These are phyloP conservation scores for Cephus rjabovi DNA, from an alignment of 2,888 invertebrate species.

Conservation along the genomic window DNA sequence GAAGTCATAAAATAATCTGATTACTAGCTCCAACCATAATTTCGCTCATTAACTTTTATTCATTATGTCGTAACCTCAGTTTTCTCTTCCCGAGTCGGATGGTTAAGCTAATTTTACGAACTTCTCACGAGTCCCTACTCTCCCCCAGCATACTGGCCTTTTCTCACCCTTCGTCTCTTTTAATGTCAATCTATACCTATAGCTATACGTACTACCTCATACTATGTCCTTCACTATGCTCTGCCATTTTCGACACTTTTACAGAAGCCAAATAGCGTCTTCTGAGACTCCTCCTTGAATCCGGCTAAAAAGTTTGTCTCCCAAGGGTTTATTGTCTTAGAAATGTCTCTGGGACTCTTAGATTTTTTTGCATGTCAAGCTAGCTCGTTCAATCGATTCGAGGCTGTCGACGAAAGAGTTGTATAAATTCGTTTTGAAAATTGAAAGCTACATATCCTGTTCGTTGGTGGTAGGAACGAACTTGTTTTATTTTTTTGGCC, in stretches of 20 bases:
- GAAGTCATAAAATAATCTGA: conserved; percentile 8
- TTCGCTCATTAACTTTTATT: conserved; percentile 22
- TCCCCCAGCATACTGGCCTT: not conserved
- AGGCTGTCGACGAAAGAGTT: not conserved
- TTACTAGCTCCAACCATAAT: conserved; percentile 16
- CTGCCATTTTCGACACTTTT: not conserved
- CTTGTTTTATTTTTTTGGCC: not conserved
- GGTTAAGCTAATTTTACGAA: conserved; percentile 17
- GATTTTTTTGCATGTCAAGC: not conserved
- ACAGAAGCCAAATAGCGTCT: not conserved
- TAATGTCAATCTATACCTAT: not conserved
- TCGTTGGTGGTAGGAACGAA: not conserved
- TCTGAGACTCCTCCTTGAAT: not conserved
- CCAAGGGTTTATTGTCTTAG: not conserved
- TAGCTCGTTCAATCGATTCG: not conserved
- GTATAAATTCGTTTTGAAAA: not conserved
- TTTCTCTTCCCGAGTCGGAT: conserved; percentile 10
- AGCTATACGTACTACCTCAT: not conserved
- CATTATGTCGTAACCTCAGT: conserved; percentile 16
- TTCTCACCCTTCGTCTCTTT: not conserved
- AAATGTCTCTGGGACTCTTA: not conserved
- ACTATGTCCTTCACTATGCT: not conserved
- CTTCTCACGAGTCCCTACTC: not conserved
- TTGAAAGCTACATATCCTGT: not conserved
- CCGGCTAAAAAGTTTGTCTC: not conserved